Conservation (phyloP, 2,113 vertebrate species). For the Scatophagus argus region DNA sequence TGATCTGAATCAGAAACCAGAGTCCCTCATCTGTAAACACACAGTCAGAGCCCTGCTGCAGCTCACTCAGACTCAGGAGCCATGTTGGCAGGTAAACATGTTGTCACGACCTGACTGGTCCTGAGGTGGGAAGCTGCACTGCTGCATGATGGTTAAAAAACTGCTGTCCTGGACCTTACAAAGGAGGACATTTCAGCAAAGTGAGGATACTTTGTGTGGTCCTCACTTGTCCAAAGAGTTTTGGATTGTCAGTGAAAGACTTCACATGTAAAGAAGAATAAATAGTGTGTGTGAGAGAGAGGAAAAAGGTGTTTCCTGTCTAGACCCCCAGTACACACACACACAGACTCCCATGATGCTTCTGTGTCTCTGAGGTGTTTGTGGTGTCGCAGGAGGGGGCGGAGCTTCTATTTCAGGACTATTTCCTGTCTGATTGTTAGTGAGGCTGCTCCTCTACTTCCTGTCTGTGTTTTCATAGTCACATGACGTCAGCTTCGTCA, state of each 20-base stretch:
- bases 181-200: too few relatives aligned
- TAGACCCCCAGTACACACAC: not conserved
- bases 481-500: not conserved
- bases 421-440: not conserved
- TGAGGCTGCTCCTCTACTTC: not conserved
- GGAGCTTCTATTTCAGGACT: not conserved
- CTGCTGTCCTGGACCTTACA: too few relatives aligned
- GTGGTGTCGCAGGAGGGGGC: too few relatives aligned
- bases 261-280: not conserved
- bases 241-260: too few relatives aligned
- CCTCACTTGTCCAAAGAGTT: too few relatives aligned
- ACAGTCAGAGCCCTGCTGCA: not conserved
- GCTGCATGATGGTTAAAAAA: too few relatives aligned
- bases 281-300: not conserved
- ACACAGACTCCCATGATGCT: not conserved
- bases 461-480: not conserved
- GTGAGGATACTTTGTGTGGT: too few relatives aligned
- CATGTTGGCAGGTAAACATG: not conserved
- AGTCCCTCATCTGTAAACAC: too few relatives aligned
- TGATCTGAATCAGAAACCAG: too few relatives aligned
- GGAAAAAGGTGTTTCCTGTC: conserved; percentile 2
- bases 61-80: not conserved
- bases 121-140: too few relatives aligned
- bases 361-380: not conserved
- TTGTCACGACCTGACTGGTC: not conserved